A percentile compares a stretch with the other conserved stretches of the same genome.
phyloP scores from a whole-genome alignment of 2,888 invertebrate genomes.

The Anoplius nigerrimus region DNA sequence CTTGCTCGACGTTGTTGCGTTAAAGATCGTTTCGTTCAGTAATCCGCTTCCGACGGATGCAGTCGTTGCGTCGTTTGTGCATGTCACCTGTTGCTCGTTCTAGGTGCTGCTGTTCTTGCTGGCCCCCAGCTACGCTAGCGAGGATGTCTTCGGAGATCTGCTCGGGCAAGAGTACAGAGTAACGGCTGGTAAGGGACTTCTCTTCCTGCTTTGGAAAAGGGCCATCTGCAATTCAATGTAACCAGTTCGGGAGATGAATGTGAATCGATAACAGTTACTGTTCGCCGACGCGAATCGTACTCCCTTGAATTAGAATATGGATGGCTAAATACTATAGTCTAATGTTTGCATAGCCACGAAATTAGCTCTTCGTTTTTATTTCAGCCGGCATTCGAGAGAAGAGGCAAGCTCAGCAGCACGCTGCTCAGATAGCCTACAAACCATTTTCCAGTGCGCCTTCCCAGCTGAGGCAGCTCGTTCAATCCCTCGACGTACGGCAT shows the following conservation, averaged over 20 bases:
- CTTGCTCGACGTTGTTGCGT: no score
- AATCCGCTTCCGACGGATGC: no score
- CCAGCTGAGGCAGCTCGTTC: constrained; percentile 66
- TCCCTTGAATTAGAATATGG: background rate
- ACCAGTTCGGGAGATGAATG: background rate
- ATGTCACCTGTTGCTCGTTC: constrained; percentile 13
- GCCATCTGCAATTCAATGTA: constrained; percentile 15
- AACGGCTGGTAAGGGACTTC: constrained; percentile 38
- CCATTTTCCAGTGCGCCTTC: constrained; percentile 64
- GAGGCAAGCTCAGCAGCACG: constrained; percentile 41
- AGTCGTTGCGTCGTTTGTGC: no score
- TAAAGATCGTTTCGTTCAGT: no score
- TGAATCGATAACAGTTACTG: background rate
- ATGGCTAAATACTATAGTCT: no score
- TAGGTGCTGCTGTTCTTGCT: constrained; percentile 39
- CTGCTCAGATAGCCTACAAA: constrained; percentile 54
- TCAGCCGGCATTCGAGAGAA: constrained; percentile 46
- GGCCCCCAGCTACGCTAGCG: constrained; percentile 25
- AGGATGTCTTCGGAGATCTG: constrained; percentile 25
- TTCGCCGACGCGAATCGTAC: background rate
- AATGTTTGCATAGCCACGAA: no score
- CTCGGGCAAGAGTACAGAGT: constrained; percentile 22
- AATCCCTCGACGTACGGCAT: constrained; percentile 65
- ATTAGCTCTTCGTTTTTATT: no score
- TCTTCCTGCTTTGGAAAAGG: constrained; percentile 10